Base-by-base conservation (phyloP, 2,797 vertebrate genomes). In the Picus viridis region DNA sequence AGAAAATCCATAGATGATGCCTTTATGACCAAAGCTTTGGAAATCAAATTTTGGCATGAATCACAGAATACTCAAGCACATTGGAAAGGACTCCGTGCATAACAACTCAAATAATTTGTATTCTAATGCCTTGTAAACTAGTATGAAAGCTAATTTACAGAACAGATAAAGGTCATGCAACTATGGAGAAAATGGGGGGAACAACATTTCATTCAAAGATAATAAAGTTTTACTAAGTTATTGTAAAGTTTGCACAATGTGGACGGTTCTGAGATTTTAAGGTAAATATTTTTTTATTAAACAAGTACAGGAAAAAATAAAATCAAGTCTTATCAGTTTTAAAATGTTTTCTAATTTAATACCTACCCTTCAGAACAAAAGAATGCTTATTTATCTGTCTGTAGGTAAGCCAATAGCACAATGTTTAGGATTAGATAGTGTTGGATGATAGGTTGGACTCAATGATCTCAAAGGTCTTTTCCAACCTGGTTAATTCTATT, bases 91-190 rank as follows among this genome's bases (percentile, higher is more conserved):
- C 45, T 80, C 27, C 1, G 3, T 49, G 24, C 61, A 77, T 71
- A 24, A 14, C n/a, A 87, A 92, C 53, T 92, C 53, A 63, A 73
- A 83, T 79, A 56, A 95, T 81, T 85, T 19, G 59, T 63, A 67
- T 69, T 81, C 45, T 63, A 94, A 79, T 62, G 74, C 62, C 78
- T 16, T 86, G 79, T 86, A 72, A 57, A 43, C 41, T 83, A 67
- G 10, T 39, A 71, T 7, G 9, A 92, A 89, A 96, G 80, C 30
- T 69, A 68, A 85, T 75, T 86, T 84, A 71, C 10, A 39, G 56
- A 87, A 79, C 12, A 67, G 41, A 83, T 30, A 93, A 92, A 85
- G 41, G 30, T 84, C 69, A 86, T 47, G 17, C 41, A 88, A 16
- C 53, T 72, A 39, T 13, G 16, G 29, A 89, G 65, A 18, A 92